Evolutionary conservation across 2,797 vertebrate genomes (phyloP).

Genomic region (Parauchenoglanis ngamensis): DNA sequence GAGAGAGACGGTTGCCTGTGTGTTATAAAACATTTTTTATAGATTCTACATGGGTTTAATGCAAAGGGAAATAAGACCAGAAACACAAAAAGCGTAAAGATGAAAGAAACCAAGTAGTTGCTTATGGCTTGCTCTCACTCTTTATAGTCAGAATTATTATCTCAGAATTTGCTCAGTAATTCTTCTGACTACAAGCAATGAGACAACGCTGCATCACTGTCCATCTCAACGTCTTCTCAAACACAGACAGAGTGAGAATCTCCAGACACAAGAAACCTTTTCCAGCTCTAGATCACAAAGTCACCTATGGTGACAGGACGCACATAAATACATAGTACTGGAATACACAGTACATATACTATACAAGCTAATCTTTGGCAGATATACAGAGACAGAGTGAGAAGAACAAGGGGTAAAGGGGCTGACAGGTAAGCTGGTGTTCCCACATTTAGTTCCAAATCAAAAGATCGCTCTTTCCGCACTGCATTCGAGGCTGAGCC

Average conservation of each 20-base stretch:
- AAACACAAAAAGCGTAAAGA: not conserved
- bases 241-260: conserved; percentile 11
- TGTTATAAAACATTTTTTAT: not conserved
- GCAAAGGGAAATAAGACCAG: not conserved
- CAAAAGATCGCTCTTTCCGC: not conserved
- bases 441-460: conserved; percentile 31
- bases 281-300: conserved; percentile 4
- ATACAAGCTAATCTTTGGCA: not conserved
- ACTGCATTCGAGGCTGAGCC: conserved; percentile 3
- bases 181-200: not conserved
- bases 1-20: not conserved
- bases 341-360: not conserved
- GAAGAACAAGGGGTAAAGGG: not conserved
- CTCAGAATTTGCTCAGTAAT: not conserved
- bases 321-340: not conserved
- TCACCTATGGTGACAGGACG: not conserved
- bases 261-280: conserved; percentile 3
- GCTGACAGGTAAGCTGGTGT: conserved; percentile 4
- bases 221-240: not conserved
- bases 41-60: not conserved
- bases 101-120: not conserved
- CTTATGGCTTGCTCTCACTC: not conserved
- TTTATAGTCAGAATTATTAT: not conserved
- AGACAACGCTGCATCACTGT: not conserved
- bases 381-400: not conserved